Evolutionary conservation across 2,888 invertebrate genomes (phyloP).

Genomic region (Tinea pellionella): DNA sequence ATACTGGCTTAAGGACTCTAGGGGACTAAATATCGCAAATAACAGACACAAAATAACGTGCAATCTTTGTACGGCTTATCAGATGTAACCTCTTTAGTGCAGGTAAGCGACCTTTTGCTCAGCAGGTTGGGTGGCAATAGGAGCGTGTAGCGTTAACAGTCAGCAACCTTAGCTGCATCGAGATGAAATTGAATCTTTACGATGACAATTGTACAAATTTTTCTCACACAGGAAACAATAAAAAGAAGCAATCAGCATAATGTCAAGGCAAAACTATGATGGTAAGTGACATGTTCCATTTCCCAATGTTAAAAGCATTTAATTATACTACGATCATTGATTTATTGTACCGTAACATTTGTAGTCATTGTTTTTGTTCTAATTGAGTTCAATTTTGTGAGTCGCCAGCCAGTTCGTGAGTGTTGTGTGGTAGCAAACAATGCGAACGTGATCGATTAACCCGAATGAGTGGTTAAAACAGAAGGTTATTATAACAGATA

Average conservation of each 20-base stretch:
- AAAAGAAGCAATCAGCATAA: too few species aligned
- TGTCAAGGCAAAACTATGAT: too few species aligned
- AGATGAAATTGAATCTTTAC: neutral
- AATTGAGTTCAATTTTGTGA: neutral
- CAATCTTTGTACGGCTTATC: neutral
- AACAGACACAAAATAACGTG: neutral
- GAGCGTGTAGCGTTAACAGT: slow-evolving; percentile 7
- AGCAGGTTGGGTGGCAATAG: neutral
- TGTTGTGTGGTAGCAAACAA: neutral
- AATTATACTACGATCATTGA: too few species aligned
- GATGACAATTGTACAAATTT: neutral
- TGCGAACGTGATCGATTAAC: slow-evolving; percentile 9
- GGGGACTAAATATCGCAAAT: too few species aligned
- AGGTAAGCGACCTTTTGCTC: slow-evolving; percentile 9
- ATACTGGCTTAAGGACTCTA: too few species aligned
- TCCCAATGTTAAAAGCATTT: too few species aligned
- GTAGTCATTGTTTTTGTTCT: neutral
- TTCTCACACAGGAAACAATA: too few species aligned
- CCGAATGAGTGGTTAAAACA: slow-evolving; percentile 4
- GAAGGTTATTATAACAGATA: neutral
- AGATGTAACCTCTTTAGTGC: slow-evolving; percentile 3
- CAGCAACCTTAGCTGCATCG: neutral
- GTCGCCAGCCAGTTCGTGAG: neutral
- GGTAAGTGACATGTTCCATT: too few species aligned
- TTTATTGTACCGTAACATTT: too few species aligned